Evolutionary conservation across 2,113 vertebrate species (phyloP).

Genomic region (Sturnira hondurensis): DNA sequence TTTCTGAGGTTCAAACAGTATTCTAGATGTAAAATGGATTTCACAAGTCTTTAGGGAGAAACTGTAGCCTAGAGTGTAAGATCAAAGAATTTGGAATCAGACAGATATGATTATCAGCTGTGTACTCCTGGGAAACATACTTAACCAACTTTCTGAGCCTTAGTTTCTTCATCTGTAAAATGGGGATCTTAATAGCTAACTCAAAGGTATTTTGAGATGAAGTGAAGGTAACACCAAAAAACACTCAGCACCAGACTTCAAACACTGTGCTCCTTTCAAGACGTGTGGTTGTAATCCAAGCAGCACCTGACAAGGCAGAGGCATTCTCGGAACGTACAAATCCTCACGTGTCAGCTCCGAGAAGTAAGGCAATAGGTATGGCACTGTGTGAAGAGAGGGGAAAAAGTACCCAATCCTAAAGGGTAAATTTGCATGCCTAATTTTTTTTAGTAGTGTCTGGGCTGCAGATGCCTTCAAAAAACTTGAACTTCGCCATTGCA

Average conservation of each 20-base stretch:
- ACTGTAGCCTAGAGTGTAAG: not conserved
- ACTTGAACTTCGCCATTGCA: not conserved
- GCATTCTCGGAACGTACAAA: not conserved
- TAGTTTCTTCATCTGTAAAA: not conserved
- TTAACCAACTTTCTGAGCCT: not conserved
- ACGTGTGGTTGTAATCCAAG: not conserved
- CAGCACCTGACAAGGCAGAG: not conserved
- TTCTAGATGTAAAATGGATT: conserved; percentile 29
- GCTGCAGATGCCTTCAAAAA: not conserved
- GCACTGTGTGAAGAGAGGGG: not conserved
- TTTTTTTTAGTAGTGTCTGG: conserved; percentile 4
- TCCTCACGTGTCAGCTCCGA: not conserved
- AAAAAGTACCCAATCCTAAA: not conserved
- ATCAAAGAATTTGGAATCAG: not conserved
- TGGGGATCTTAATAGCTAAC: not conserved
- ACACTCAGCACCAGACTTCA: not conserved
- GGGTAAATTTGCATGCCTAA: not conserved
- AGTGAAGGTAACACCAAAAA: not conserved
- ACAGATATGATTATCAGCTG: not conserved
- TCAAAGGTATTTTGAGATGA: not conserved
- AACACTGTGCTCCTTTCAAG: not conserved
- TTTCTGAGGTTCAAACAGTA: conserved; percentile 10
- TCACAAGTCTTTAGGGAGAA: not conserved
- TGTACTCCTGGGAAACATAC: not conserved
- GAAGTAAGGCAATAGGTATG: not conserved